Conservation (phyloP, 2,888 invertebrate genomes). For the Eurytoma californica region DNA sequence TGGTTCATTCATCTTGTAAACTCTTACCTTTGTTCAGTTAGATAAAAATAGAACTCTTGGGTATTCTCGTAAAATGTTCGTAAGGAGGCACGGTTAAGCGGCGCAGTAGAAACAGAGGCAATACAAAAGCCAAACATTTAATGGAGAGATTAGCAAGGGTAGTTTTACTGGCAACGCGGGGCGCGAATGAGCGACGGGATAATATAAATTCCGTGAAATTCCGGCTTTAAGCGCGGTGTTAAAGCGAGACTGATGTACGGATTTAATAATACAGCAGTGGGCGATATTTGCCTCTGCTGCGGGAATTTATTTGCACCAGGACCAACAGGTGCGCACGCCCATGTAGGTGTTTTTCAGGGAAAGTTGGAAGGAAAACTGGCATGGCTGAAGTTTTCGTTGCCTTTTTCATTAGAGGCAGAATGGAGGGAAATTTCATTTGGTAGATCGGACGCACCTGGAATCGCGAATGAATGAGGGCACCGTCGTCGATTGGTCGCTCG, state of each 20-base stretch:
- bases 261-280: slow-evolving; percentile 40
- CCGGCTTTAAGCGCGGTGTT: not conserved
- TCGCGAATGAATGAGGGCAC: not conserved
- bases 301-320: slow-evolving; percentile 28
- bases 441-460: not conserved
- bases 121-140: not conserved
- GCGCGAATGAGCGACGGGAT: not conserved
- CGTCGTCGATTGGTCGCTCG: not conserved
- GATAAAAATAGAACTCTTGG: too few species aligned
- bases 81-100: too few species aligned
- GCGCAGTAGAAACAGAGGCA: too few species aligned
- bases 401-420: not conserved
- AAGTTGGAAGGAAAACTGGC: not conserved
- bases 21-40: too few species aligned
- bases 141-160: not conserved
- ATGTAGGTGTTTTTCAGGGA: not conserved
- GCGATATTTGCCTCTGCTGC: slow-evolving; percentile 27
- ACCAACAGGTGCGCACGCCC: slow-evolving; percentile 13
- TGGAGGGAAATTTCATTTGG: slow-evolving; percentile 11
- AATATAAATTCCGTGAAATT: slow-evolving; percentile 7
- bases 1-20: too few species aligned
- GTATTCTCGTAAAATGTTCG: too few species aligned
- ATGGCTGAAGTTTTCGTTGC: not conserved
- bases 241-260: slow-evolving; percentile 42
- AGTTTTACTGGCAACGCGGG: too few species aligned